Evolutionary conservation across 2,888 invertebrate species (phyloP), one percentile per base, ranked within the genome.

Genomic region (Muscina levida): DNA sequence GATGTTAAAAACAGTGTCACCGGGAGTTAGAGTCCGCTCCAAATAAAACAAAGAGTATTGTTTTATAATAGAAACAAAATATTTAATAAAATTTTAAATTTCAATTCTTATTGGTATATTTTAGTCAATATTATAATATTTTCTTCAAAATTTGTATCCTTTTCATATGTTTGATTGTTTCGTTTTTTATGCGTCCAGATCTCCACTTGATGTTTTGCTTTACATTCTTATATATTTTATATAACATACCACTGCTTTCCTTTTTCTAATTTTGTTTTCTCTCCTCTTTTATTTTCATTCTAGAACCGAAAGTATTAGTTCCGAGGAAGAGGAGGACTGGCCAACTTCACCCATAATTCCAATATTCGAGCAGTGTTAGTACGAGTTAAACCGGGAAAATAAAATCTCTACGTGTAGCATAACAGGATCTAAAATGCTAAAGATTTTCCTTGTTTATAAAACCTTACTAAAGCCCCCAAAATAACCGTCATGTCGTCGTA

Each of bases 341-440:
- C 93, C 93, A 77, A 92, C 93, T 83, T 93, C 93, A 87, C 92
- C 93, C 76, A 92, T 93, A 17, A 91, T 93, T 84, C 93, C 93
- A 57, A 93, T 93, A 86, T 90, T 90, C 86, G 91, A 91, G 86
- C 89, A 90, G 86, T 91, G 90, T 89, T 90, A 90, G 86, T 87
- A 82, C 82, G 81, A 83, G 72, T 44, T 77, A 67, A 72, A 51
- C 62, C 48, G 37, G 59, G 26, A 73, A 75, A 57, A 77, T 70
- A 82, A 75, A 56, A 73, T 67, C 46, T 67, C 46, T 77, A 75
- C 51, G 76, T 62, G 77, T 79, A 71, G 82, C 77, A 75, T 76
- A 76, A 68, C 42, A 68, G 68, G 71, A 77, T 68, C 17, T 71
- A 81, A n/a, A 77, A 80, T 75, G 74, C 76, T 68, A 57, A 46